Conservation (phyloP, 1,140 invertebrate species). For the Rhopalosiphum padi region DNA sequence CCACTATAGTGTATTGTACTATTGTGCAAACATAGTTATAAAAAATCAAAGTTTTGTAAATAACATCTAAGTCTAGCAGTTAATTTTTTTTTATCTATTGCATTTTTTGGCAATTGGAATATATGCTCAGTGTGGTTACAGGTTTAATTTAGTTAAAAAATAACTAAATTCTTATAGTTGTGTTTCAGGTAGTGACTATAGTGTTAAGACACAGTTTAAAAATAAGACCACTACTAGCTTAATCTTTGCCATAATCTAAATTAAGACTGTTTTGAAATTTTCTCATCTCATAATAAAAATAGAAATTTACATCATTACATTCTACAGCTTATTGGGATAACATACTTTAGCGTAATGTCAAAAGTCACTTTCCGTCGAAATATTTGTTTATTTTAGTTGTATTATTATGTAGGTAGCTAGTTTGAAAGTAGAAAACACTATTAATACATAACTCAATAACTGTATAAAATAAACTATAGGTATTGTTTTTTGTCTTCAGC, state of each 20-base stretch:
- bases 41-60: neutral
- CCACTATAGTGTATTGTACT: neutral
- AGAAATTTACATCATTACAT: conserved; percentile 23
- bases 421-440: conserved; percentile 24
- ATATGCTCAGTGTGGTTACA: neutral
- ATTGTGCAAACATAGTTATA: neutral
- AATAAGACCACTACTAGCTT: neutral
- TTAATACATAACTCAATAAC: neutral
- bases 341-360: neutral
- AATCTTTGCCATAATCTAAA: conserved; percentile 43
- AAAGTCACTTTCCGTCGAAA: neutral
- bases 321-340: neutral
- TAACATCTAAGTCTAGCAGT: neutral
- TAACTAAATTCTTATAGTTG: neutral
- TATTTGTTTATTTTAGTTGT: neutral
- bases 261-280: conserved; percentile 40
- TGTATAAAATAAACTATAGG: neutral
- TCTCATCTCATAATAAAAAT: conserved; percentile 26
- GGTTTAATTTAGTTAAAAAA: neutral
- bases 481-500: neutral
- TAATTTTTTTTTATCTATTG: neutral
- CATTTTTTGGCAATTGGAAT: neutral
- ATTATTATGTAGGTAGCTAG: neutral
- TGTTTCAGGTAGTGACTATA: conserved; percentile 18
- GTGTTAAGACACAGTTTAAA: conserved; percentile 24